Percentiles rank a stretch among this genome's conserved stretches.
phyloP scores from a whole-genome alignment of 2,888 invertebrate species.

The Caprella mutica region DNA sequence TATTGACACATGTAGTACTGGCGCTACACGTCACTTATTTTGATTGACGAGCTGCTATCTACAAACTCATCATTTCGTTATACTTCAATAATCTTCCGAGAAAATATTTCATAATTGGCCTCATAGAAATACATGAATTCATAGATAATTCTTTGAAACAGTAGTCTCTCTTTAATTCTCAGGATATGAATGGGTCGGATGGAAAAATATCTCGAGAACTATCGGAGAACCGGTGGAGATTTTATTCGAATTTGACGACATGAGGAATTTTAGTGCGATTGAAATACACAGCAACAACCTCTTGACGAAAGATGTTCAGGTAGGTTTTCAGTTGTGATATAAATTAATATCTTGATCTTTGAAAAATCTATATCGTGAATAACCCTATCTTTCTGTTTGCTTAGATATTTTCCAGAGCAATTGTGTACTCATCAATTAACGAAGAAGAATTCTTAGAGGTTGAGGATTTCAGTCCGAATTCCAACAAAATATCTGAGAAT shows the following conservation, averaged over 20 bases:
- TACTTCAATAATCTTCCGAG: no score
- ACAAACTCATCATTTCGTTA: no score
- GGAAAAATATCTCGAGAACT: slow-evolving; percentile 56
- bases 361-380: no score
- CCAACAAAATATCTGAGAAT: slow-evolving; percentile 65
- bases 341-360: no score
- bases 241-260: slow-evolving; percentile 73
- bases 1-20: no score
- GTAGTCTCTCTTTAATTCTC: no score
- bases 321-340: no score
- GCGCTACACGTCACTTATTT: neutral
- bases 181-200: slow-evolving; percentile 79
- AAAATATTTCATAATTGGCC: no score
- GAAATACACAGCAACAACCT: slow-evolving; percentile 74
- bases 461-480: slow-evolving; percentile 53
- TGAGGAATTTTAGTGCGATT: slow-evolving; percentile 72
- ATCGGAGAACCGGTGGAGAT: slow-evolving; percentile 58
- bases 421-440: slow-evolving; percentile 60
- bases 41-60: no score
- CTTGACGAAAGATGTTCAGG: slow-evolving; percentile 55
- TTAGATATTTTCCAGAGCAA: slow-evolving; percentile 69
- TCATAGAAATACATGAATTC: no score
- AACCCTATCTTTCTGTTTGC: slow-evolving; percentile 19
- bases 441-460: slow-evolving; percentile 55
- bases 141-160: no score